These are phyloP conservation scores for Onychostoma macrolepis DNA, from an alignment of 2,113 vertebrate genomes.

Conservation along the genomic window DNA sequence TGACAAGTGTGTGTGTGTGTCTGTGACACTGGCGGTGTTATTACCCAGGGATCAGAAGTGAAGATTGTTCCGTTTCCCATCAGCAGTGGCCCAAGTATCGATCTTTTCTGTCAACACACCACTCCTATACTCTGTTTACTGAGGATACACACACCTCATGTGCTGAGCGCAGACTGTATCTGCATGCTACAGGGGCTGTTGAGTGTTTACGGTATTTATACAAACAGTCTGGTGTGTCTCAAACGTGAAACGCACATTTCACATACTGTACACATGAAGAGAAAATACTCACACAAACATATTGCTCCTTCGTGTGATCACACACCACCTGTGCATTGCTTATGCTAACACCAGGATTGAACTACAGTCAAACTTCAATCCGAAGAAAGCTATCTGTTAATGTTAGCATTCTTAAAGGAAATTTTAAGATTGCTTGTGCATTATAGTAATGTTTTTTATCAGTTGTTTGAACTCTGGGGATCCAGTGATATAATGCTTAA, in stretches of 20 bases:
- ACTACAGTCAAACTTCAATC: background rate
- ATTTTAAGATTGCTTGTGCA: too few species aligned
- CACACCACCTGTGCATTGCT: background rate
- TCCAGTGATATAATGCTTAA: too few species aligned
- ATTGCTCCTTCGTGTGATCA: background rate
- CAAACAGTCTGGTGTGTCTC: background rate
- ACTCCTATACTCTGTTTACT: slow-evolving; percentile 48
- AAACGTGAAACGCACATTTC: background rate
- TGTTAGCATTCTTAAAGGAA: too few species aligned
- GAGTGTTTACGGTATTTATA: slow-evolving; percentile 25
- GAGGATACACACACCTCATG: slow-evolving; percentile 27
- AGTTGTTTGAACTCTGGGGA: too few species aligned
- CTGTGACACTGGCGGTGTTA: slow-evolving; percentile 52
- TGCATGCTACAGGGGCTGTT: background rate
- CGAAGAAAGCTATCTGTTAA: too few species aligned
- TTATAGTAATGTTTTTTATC: too few species aligned
- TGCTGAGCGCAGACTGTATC: background rate
- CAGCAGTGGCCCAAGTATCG: slow-evolving; percentile 57
- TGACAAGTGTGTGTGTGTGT: slow-evolving; percentile 32
- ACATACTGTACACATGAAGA: background rate
- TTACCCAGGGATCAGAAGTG: slow-evolving; percentile 60
- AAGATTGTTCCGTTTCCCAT: slow-evolving; percentile 67
- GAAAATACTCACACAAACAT: background rate
- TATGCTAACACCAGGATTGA: background rate
- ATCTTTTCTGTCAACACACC: slow-evolving; percentile 61